Conservation (phyloP, 1,140 invertebrate genomes). For the Aphelenchoides fujianensis region DNA sequence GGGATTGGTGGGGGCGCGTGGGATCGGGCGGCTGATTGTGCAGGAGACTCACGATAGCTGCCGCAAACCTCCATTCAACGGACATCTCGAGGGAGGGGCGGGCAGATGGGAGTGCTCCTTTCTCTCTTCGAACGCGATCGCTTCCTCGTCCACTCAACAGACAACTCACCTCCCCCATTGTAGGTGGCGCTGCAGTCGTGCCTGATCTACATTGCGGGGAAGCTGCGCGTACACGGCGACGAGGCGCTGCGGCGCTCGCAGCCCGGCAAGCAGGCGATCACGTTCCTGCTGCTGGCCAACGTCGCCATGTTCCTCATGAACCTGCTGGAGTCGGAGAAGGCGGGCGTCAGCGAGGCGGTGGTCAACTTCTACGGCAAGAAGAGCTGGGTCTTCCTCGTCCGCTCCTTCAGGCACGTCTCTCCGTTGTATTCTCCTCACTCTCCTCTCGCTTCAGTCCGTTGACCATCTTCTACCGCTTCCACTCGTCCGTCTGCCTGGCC, state of each 20-base stretch:
- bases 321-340: conserved; percentile 58
- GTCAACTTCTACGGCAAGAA: background rate
- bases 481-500: conserved; percentile 59
- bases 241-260: conserved; percentile 40
- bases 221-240: conserved; percentile 52
- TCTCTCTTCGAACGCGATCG: too few species aligned
- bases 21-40: too few species aligned
- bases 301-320: conserved; percentile 62
- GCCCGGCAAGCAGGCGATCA: conserved; percentile 56
- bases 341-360: conserved; percentile 32
- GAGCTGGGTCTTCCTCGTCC: too few species aligned
- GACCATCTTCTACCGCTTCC: conserved; percentile 62
- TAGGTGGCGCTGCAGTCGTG: conserved; percentile 57
- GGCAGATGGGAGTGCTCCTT: too few species aligned
- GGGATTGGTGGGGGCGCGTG: too few species aligned
- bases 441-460: conserved; percentile 58
- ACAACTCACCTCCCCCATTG: too few species aligned
- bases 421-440: conserved; percentile 57
- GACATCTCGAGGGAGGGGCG: too few species aligned
- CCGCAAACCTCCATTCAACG: too few species aligned
- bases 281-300: conserved; percentile 51
- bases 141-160: background rate
- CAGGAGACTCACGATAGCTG: too few species aligned
- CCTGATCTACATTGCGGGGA: conserved; percentile 56
- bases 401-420: conserved; percentile 23